Base-by-base conservation (phyloP, 2,113 vertebrate genomes). In the Anthoscopus minutus region DNA sequence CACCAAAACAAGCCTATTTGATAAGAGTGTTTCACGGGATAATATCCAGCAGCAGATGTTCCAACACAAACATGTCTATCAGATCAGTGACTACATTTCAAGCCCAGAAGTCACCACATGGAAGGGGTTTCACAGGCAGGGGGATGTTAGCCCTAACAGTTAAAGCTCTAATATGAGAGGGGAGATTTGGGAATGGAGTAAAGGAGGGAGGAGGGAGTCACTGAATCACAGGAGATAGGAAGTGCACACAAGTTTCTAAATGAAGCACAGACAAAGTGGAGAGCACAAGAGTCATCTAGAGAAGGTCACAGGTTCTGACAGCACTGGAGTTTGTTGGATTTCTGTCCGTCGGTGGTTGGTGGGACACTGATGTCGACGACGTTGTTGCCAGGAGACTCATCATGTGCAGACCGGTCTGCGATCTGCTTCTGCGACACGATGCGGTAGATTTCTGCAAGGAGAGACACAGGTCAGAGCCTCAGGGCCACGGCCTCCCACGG, bases 361-460 rank as follows among this genome's bases (percentile, higher is more conserved):
- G 99, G 99, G 69, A 99, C 99, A 3, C 98, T 99, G 97, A 99
- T 99, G 97, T 99, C 99, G 22, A 99, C 99, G 31, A 99, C 99
- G 0, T 99, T 99, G 98, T 99, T 99, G 70, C 99, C 99, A 1
- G 99, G 99, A 95, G 99, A 99, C 85, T 99, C 99, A 4, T 99
- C 98, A 0, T 99, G 98, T 4, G 97, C 98, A 14, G 99, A 99
- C 54, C 99, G 97, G 96, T 99, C 99, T 0, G 98, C 98, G 16
- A 99, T 99, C 96, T 99, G 99, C 98, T 99, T 99, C 98, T 99
- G 99, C 19, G 99, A 99, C 81, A 99, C 99, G 4, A 99, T 99
- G 92, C 99, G 99, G 97, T 99, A 99, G 96, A 99, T 99, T 96
- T 99, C 99, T 99, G 98, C 9, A 86, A 95, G 15, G 33, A 88